Evolutionary conservation across 2,797 vertebrate species (phyloP), one percentile per base, ranked within the genome.

Genomic region (Gorsachius magnificus): DNA sequence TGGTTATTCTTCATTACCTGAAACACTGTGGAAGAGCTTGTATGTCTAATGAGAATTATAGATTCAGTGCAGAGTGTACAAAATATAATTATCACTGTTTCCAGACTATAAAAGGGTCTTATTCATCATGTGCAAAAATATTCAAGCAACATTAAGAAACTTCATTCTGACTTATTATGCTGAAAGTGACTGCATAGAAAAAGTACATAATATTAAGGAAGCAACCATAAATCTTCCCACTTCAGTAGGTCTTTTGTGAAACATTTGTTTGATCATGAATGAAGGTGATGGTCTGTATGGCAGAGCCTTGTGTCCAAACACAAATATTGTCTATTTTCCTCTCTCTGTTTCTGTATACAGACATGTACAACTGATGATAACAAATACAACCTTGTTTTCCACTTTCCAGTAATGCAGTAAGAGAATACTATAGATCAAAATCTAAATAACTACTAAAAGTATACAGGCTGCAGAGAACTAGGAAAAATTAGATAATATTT

Each of bases 1-100:
- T 61, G 60, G 53, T 92, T 96, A 79, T 79, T 97, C 77, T 94
- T 96, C 75, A 91, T 97, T 96, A 93, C 78, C 82, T 95, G 79
- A 93, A 95, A 97, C 91, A 50, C 48, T 86, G 20, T 88, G 92
- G n/a, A 91, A 78, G 61, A 77, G 20, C 74, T 87, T 93, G 50
- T 83, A 75, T 38, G 35, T 72, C 63, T 92, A 95, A 96, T 85
- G 89, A 96, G 89, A 95, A 94, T 95, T 96, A 93, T 31, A 93
- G 61, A 92, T 97, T 93, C 78, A 29, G 33, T 64, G 61, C 74
- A 78, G 76, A 91, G 84, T 78, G 57, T 91, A 92, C 50, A 77
- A 96, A 82, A 60, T 84, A 91, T 75, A 94, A 94, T 96, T 94
- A 94, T 93, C 82, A 90, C 56, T 78, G 68, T 91, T 96, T 96